Evolutionary conservation across 2,113 vertebrate genomes (phyloP), one percentile per base, ranked within the genome.

Genomic region (Bambusicola thoracicus): DNA sequence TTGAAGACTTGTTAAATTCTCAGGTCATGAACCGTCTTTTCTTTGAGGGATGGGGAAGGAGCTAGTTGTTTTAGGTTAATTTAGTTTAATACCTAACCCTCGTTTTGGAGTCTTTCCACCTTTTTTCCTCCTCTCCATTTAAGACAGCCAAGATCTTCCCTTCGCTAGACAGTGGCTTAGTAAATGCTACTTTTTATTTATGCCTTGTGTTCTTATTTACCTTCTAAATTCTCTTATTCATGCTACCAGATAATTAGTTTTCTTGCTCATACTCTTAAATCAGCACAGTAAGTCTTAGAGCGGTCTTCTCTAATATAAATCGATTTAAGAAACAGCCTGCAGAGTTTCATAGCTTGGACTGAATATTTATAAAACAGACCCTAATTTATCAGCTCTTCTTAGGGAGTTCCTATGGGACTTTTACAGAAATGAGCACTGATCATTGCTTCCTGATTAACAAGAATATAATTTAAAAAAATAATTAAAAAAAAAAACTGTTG

Each of bases 381-480:
- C 72, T 76, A 58, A 72, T 80, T 97, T 94, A 85, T 63, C 32
- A 66, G 19, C n/a, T 92, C 93, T 72, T 90, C 41, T 25, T 51
- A 24, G 38, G 77, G 49, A 13, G 14, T 68, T 87, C 76, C 59
- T 63, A 2, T 75, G 77, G 56, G 78, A 75, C 32, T 79, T 85
- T 0, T 1, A 13, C 48, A 69, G 77, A 43, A 86, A 56, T 22
- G 20, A 93, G 40, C 2, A 1, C 68, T 32, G 73, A 72, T 93
- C 46, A 67, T 41, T 63, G 16, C 11, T 6, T 90, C 46, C 69
- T 65, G 24, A 5, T 88, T 65, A 89, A 38, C 34, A 65, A 69
- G 63, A 67, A 15, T 53, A 56, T 70, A 86, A 96, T 87, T 83
- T 10, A 8, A 40, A 38, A 27, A 76, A 94, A 46, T 8, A 46